Percentiles rank a stretch among this genome's conserved stretches.
These are phyloP conservation scores for Recurvirostra avosetta DNA, from an alignment of 2,113 vertebrate genomes.

Conservation along the genomic window DNA sequence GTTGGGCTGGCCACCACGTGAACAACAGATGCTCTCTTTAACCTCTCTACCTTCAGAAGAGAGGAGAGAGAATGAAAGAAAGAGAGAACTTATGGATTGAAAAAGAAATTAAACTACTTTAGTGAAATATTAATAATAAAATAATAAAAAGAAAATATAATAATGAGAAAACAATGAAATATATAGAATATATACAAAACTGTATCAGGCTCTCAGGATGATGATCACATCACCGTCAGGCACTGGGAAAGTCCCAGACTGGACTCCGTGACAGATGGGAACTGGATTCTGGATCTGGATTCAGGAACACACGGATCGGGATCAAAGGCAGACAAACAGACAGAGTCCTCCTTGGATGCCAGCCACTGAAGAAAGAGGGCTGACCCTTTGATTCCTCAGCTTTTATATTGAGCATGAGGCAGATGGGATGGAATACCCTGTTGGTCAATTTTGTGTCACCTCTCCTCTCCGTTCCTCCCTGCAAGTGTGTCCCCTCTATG, in stretches of 20 bases:
- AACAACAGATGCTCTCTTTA: background rate
- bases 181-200: background rate
- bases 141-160: background rate
- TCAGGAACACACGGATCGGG: background rate
- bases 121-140: background rate
- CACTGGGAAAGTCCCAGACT: background rate
- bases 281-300: background rate
- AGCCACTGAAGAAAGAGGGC: background rate
- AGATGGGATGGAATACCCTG: background rate
- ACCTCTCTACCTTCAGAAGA: background rate
- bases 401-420: background rate
- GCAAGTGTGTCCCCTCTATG: background rate
- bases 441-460: background rate
- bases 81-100: background rate
- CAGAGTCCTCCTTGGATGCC: background rate
- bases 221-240: background rate
- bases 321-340: background rate
- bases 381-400: background rate
- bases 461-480: background rate
- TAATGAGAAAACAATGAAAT: background rate
- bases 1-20: background rate
- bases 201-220: background rate
- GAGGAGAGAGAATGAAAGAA: background rate
- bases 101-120: background rate
- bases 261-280: background rate